Evolutionary conservation across 2,888 invertebrate species (phyloP).

Genomic region (Parnassius orleans): DNA sequence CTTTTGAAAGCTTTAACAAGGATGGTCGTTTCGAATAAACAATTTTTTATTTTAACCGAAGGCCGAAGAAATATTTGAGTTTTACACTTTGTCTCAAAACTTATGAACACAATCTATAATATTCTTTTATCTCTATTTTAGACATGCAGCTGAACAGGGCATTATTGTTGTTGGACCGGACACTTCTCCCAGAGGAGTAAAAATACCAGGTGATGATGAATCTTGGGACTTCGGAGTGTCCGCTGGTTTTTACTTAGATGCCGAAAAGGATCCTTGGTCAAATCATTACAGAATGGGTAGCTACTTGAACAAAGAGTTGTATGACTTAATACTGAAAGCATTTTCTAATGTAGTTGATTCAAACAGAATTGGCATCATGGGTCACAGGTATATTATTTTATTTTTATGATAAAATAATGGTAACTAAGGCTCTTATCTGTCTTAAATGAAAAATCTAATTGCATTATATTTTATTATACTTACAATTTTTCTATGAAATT

Average conservation of each 20-base stretch:
- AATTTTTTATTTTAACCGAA: no score
- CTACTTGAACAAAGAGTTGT: constrained; percentile 94
- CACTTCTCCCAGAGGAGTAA: constrained; percentile 95
- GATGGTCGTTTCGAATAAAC: no score
- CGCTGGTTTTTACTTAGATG: constrained; percentile 98
- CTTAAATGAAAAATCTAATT: no score
- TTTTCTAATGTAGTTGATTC: constrained; percentile 81
- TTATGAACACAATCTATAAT: no score
- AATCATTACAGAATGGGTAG: constrained; percentile 97
- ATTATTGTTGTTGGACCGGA: constrained; percentile 96
- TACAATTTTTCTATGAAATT: no score
- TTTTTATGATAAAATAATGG: constrained; percentile 6
- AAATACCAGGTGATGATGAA: constrained; percentile 95
- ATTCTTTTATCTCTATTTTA: constrained; percentile 34
- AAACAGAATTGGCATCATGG: constrained; percentile 87
- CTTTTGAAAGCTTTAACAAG: no score
- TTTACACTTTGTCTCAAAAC: no score
- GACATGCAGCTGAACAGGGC: constrained; percentile 91
- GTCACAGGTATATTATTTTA: constrained; percentile 82
- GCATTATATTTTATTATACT: no score
- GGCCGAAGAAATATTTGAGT: no score
- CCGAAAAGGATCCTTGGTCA: constrained; percentile 94
- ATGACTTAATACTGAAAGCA: constrained; percentile 86
- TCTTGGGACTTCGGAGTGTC: constrained; percentile 96
- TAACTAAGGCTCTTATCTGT: no score